These are phyloP conservation scores for Ameiurus melas DNA, from an alignment of 2,113 vertebrate genomes.

Conservation along the genomic window DNA sequence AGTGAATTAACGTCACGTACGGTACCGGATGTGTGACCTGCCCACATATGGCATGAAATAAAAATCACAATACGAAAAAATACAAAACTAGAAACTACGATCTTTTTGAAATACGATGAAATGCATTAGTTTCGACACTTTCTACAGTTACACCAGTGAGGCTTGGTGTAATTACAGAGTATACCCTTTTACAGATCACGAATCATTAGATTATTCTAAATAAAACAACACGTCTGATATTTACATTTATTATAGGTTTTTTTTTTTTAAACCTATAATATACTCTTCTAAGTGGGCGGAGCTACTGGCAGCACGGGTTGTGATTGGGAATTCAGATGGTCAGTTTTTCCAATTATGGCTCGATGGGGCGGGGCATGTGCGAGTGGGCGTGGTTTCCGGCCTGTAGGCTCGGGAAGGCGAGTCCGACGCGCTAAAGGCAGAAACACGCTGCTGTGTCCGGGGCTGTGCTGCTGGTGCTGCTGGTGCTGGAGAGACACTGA, in stretches of 20 bases:
- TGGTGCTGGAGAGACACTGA: neutral
- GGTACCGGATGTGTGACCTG: neutral
- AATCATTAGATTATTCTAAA: neutral
- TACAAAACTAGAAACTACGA: neutral
- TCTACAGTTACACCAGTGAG: neutral
- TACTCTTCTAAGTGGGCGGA: neutral
- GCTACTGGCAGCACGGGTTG: neutral
- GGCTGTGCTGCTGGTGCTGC: neutral
- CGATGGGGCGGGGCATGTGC: neutral
- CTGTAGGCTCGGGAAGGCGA: slow-evolving; percentile 38
- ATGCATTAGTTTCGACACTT: neutral
- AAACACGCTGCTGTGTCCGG: neutral
- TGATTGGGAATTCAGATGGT: slow-evolving; percentile 20
- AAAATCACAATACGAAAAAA: neutral
- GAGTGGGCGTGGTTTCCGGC: slow-evolving; percentile 33
- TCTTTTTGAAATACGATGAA: neutral
- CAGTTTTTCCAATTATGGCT: slow-evolving; percentile 11
- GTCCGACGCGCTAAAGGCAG: slow-evolving; percentile 10
- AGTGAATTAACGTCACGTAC: neutral
- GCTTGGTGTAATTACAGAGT: neutral
- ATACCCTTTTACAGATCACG: neutral
- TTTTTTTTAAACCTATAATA: neutral
- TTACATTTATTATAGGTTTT: neutral
- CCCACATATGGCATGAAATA: neutral
- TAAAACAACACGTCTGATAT: neutral